These are phyloP conservation scores for Drosophila takahashii DNA, from an alignment of 1,140 invertebrate species.

Conservation along the genomic window DNA sequence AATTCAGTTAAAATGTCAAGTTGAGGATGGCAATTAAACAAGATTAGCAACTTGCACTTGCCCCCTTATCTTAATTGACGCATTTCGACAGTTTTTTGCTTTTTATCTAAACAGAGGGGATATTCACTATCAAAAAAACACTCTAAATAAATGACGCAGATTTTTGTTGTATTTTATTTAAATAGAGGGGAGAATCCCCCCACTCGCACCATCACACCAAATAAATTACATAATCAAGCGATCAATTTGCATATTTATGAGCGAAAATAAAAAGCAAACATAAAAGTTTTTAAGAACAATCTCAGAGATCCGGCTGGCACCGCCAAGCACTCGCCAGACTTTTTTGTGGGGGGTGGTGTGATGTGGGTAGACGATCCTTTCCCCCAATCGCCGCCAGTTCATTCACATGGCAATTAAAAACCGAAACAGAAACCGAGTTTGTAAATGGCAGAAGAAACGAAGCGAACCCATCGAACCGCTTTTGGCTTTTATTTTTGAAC, in stretches of 20 bases:
- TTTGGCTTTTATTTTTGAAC: conserved; percentile 30
- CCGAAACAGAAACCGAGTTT: conserved; percentile 19
- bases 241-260: conserved; percentile 77
- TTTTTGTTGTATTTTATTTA: neutral
- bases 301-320: conserved; percentile 75
- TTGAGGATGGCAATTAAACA: conserved; percentile 56
- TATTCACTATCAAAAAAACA: too few species aligned
- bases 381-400: conserved; percentile 53
- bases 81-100: conserved; percentile 28
- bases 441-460: conserved; percentile 24
- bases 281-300: conserved; percentile 62
- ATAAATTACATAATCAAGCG: conserved; percentile 73
- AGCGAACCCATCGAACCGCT: conserved; percentile 37
- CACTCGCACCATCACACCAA: conserved; percentile 32
- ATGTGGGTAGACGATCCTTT: conserved; percentile 60
- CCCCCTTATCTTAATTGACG: conserved; percentile 38
- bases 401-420: conserved; percentile 73
- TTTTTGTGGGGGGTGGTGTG: conserved; percentile 6
- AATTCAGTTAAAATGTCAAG: conserved; percentile 52
- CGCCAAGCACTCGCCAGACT: conserved; percentile 54
- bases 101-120: neutral
- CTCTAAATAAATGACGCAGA: neutral
- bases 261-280: conserved; percentile 70
- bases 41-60: conserved; percentile 62
- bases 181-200: neutral